These are phyloP conservation scores for Megamerina dolium DNA, from an alignment of 2,888 invertebrate genomes.

Conservation along the genomic window DNA sequence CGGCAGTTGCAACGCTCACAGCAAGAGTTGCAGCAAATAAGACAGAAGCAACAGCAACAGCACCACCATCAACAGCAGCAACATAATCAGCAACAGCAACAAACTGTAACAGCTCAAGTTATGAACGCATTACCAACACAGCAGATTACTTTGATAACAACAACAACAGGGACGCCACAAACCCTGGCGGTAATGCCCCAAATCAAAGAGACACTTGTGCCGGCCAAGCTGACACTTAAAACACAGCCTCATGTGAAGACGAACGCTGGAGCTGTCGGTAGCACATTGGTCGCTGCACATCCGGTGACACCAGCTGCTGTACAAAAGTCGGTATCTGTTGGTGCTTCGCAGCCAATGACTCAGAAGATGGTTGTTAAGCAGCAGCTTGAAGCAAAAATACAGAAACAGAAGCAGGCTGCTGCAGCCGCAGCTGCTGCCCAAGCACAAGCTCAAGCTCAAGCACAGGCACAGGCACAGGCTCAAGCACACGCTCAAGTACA, in stretches of 20 bases:
- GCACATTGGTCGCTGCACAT: background rate
- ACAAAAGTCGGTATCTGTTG: no score
- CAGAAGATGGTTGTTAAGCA: constrained; percentile 58
- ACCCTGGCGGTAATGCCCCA: constrained; percentile 37
- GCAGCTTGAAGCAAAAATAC: constrained; percentile 66
- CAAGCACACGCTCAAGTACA: constrained; percentile 50
- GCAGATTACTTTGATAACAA: constrained; percentile 44
- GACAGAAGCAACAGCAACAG: constrained; percentile 52
- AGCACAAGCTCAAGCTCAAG: constrained; percentile 47
- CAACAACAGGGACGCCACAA: constrained; percentile 31
- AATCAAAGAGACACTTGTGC: constrained; percentile 20
- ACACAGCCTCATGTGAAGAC: constrained; percentile 14
- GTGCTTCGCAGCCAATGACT: constrained; percentile 36
- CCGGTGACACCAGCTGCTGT: no score
- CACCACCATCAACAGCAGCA: constrained; percentile 33
- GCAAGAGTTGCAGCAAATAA: constrained; percentile 65
- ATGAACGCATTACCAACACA: constrained; percentile 38
- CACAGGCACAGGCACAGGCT: constrained; percentile 41
- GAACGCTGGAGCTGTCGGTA: constrained; percentile 12
- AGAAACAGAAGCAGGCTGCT: constrained; percentile 51
- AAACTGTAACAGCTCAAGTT: constrained; percentile 34
- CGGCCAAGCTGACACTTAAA: constrained; percentile 36
- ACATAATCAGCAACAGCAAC: constrained; percentile 24
- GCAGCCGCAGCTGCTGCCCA: constrained; percentile 36
- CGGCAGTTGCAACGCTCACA: constrained; percentile 73